These are phyloP conservation scores for Alfaro cultratus DNA, from an alignment of 2,797 vertebrate genomes.

Conservation along the genomic window DNA sequence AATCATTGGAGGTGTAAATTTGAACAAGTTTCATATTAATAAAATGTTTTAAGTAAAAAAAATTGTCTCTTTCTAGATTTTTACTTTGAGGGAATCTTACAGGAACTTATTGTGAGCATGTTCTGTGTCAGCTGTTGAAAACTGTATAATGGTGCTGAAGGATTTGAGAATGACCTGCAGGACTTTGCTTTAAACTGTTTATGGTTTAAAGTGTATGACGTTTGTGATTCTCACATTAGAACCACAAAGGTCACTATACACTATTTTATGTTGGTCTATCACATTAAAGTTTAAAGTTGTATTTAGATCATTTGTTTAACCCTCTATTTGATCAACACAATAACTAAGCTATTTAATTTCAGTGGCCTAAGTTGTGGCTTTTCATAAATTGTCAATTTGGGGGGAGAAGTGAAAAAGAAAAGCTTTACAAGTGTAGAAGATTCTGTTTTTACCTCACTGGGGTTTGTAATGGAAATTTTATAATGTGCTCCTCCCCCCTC, in stretches of 20 bases:
- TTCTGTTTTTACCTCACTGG: not conserved
- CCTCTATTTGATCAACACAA: not conserved
- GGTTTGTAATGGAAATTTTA: not conserved
- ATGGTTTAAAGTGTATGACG: too few species aligned
- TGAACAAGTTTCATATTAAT: constrained; percentile 7
- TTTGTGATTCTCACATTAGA: not conserved
- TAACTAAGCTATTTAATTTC: not conserved
- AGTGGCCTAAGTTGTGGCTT: not conserved
- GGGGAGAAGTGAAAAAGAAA: not conserved
- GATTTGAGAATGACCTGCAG: not conserved
- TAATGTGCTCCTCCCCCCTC: too few species aligned
- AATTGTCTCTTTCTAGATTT: not conserved
- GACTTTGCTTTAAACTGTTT: not conserved
- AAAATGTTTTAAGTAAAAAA: constrained; percentile 6
- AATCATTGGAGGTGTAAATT: not conserved
- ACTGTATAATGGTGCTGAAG: not conserved
- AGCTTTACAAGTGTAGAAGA: not conserved
- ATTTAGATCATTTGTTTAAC: not conserved
- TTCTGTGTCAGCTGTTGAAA: not conserved
- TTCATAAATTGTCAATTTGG: too few species aligned
- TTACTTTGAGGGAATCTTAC: not conserved
- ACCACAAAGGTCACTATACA: not conserved
- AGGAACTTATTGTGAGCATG: not conserved
- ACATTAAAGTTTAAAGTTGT: not conserved
- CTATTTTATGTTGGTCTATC: not conserved